phyloP scores from a whole-genome alignment of 2,888 invertebrate species.

The Caenorhabditis imperialis region DNA sequence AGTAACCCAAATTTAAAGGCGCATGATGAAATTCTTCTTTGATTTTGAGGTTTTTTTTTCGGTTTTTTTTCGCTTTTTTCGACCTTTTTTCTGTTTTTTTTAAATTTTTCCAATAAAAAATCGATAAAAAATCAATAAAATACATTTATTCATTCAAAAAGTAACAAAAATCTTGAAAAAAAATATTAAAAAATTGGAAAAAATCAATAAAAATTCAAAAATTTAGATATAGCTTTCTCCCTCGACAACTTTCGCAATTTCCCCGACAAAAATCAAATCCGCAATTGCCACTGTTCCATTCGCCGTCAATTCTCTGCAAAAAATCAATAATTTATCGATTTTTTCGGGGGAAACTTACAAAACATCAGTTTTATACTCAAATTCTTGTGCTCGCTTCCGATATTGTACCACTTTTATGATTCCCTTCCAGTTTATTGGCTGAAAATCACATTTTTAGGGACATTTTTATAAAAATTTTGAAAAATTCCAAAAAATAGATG shows the following conservation, averaged over 20 bases:
- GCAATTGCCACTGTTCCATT: slow-evolving; percentile 34
- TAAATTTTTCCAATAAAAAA: too few species aligned
- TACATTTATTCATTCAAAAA: background rate
- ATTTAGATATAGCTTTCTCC: background rate
- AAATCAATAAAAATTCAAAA: slow-evolving; percentile 3
- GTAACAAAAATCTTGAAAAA: background rate
- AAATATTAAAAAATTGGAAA: background rate
- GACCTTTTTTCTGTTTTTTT: too few species aligned
- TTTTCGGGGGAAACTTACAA: slow-evolving; percentile 9
- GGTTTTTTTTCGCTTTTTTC: too few species aligned
- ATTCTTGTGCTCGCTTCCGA: background rate
- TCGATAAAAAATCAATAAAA: too few species aligned
- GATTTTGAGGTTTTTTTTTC: too few species aligned
- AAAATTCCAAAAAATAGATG: background rate
- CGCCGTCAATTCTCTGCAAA: slow-evolving; percentile 33
- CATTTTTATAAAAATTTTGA: background rate
- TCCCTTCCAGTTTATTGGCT: slow-evolving; percentile 33
- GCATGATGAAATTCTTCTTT: too few species aligned
- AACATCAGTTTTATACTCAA: slow-evolving; percentile 11
- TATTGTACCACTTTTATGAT: slow-evolving; percentile 3
- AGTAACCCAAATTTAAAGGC: too few species aligned
- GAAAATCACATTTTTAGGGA: too few species aligned
- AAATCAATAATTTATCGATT: background rate
- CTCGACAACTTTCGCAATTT: background rate
- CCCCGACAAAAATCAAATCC: background rate